Evolutionary conservation across 2,113 vertebrate species (phyloP).

Genomic region (Lethenteron reissneri): DNA sequence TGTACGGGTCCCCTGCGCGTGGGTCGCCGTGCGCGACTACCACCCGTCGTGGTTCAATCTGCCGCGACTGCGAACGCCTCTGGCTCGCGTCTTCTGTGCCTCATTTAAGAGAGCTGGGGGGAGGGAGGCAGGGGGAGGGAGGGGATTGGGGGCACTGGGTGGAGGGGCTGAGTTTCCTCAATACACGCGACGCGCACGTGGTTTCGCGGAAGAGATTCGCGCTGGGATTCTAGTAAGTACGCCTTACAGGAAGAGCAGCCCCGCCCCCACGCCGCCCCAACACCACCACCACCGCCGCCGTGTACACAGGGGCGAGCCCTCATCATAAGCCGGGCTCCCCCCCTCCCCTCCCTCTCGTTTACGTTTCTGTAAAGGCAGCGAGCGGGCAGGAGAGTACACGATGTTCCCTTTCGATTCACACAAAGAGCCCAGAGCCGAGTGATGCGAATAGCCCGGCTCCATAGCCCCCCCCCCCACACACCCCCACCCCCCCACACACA

Average conservation of each 20-base stretch:
- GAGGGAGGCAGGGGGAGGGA: neutral
- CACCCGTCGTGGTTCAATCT: too few relatives aligned
- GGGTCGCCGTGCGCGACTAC: too few relatives aligned
- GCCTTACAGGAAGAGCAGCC: neutral
- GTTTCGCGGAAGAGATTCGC: conserved; percentile 4
- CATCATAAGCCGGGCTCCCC: too few relatives aligned
- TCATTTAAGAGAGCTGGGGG: too few relatives aligned
- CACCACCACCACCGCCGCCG: neutral
- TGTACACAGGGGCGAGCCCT: neutral
- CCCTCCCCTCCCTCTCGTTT: too few relatives aligned
- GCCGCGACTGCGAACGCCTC: too few relatives aligned
- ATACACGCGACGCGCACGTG: neutral
- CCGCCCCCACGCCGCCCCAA: neutral
- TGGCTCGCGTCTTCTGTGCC: too few relatives aligned
- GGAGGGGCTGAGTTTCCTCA: neutral
- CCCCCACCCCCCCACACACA: neutral
- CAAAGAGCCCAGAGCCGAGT: too few relatives aligned
- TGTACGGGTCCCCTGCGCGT: too few relatives aligned
- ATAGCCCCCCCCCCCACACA: neutral
- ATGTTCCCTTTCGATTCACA: too few relatives aligned
- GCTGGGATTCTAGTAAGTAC: neutral
- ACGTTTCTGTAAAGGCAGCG: too few relatives aligned
- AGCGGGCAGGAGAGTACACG: too few relatives aligned
- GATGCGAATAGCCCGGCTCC: neutral
- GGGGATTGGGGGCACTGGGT: neutral